Evolutionary conservation across 2,797 vertebrate genomes (phyloP).

Genomic region (Pseudochirops corinnae): DNA sequence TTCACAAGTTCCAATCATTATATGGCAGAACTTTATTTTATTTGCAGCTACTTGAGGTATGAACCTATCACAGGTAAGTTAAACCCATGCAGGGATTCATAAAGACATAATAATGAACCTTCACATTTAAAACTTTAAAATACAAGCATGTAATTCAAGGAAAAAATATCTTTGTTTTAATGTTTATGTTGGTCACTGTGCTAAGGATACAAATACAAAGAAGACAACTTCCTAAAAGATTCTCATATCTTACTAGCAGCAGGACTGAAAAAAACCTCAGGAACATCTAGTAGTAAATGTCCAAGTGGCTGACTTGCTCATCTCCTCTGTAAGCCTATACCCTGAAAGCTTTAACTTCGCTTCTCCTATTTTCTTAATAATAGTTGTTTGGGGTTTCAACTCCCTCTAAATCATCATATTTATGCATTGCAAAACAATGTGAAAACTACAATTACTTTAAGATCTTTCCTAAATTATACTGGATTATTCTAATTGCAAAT

Average conservation of each 20-base stretch:
- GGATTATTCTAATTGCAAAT: constrained; percentile 25
- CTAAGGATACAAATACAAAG: too few species aligned
- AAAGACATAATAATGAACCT: constrained; percentile 1
- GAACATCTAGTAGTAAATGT: background rate
- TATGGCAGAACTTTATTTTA: background rate
- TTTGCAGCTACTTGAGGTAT: background rate
- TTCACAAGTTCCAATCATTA: background rate
- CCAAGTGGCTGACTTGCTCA: background rate
- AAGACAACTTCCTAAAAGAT: background rate
- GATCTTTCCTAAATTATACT: constrained; percentile 21
- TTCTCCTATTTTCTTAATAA: constrained; percentile 14
- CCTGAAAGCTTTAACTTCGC: constrained; percentile 35
- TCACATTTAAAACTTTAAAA: constrained; percentile 23
- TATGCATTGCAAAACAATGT: background rate
- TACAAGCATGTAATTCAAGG: constrained; percentile 19
- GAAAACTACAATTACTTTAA: constrained; percentile 46
- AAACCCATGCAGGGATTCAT: background rate
- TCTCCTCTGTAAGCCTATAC: background rate
- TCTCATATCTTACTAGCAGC: background rate
- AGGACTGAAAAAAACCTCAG: background rate
- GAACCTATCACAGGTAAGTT: background rate
- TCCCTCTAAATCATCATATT: background rate
- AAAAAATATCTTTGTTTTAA: background rate
- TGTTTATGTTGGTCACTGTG: background rate
- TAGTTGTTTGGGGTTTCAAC: background rate